Base-by-base conservation (phyloP, 92 coral and sea anemone species). In the Palythoa grandis region DNA sequence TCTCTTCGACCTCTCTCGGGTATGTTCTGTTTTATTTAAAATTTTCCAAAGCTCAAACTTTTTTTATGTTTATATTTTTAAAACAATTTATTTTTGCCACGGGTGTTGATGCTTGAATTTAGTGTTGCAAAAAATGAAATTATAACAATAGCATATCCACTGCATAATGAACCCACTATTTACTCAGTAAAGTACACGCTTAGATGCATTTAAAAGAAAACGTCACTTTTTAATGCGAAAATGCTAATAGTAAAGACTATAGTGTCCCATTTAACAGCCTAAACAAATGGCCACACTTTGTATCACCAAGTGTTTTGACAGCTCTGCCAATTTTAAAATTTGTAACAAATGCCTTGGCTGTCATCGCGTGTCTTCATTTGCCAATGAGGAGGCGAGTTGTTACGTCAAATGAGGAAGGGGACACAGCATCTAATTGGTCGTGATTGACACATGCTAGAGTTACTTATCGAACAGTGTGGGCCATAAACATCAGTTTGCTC, bases 361-460 rank as follows among this genome's bases (percentile, higher is more conserved):
- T 97, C 99, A 97, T 93, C 99, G 98, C 99, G 98, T 97, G 98
- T 91, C 92, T 87, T 65, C 93, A 87, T 94, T 89, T 90, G 90
- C 99, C 99, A 97, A 97, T 97, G 94, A 97, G 95, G 89, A 90
- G 93, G 92, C 97, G 92, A 90, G 91, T 84, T 91, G 97, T 92
- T 92, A 95, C 98, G 99, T 97, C 99, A 97, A 90, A 85, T 88
- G 89, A 83, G 91, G 96, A 97, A 95, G 90, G 95, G 89, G 94
- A 95, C 96, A 95, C 99, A 92, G 97, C 91, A 92, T 94, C 94
- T 97, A 97, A 97, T 97, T 97, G 99, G 96, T 95, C 92, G 89
- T 95, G 99, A 96, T 96, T 96, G 98, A 95, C 99, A 94, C 90
- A 92, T 95, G 96, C 97, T 94, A 92, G 91, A 94, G 98, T 94